Base-by-base conservation (phyloP, 2,113 vertebrate species). In the Dasypus novemcinctus region DNA sequence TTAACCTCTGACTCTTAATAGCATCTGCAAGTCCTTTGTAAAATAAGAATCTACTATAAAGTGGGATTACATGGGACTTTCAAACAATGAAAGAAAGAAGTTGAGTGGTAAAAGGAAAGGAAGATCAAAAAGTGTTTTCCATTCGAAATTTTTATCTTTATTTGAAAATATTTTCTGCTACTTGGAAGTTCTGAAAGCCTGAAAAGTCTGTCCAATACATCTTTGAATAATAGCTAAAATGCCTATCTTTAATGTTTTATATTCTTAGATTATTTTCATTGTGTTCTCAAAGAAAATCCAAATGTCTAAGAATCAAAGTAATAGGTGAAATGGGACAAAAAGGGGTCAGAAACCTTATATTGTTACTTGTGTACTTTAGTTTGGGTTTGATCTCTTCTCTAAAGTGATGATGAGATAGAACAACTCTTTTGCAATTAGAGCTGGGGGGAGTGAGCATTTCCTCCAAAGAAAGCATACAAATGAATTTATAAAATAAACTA, bases 1-100 rank as follows among this genome's bases (percentile, higher is more conserved):
- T 89, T 89, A 96, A 96, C 52, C 68, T 97, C 79, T 96, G 78
- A 79, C 74, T 91, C 13, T 63, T 88, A 81, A 69, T 33, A 86
- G 63, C 49, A 89, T 95, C 69, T 86, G 54, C 36, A 93, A 93
- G 63, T 86, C 41, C 49, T 96, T 79, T 64, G 78, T 66, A 66
- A 94, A 86, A 64, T 31, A 93, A 75, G 79, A 91, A 81, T 69
- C 75, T 57, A 46, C 79, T 93, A 74, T 87, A 93, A 95, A 89
- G 71, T 72, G 80, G 61, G 66, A 88, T 93, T 93, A 72, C 31
- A 7, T 2, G 41, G 52, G 41, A 66, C 82, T 97, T 92, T 88
- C 66, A 93, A 93, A 76, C 66, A 90, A 83, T 72, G 61, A 52
- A 93, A 83, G 57, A 82, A 68, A 85, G 38, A 92, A 43, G 66